A percentile compares a stretch with the other conserved stretches of the same genome.
phyloP scores from a whole-genome alignment of 2,113 vertebrate genomes.

The Myotis davidii region DNA sequence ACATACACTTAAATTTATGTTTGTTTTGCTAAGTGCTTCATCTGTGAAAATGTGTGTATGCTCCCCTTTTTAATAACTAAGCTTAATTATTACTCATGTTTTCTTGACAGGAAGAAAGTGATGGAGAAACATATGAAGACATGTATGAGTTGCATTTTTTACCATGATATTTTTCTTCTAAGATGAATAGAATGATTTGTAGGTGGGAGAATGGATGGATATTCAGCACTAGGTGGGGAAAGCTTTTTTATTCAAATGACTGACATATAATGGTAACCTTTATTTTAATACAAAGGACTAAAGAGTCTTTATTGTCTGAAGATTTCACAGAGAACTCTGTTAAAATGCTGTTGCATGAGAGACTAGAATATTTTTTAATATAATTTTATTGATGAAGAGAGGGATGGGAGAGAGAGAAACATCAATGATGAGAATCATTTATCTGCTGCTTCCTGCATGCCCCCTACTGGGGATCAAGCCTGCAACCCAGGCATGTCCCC shows the following conservation, averaged over 20 bases:
- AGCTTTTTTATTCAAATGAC: neutral
- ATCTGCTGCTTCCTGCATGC: no score
- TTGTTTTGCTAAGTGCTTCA: slow-evolving; percentile 31
- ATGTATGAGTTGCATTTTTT: slow-evolving; percentile 83
- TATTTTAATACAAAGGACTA: slow-evolving; percentile 33
- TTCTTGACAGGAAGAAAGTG: slow-evolving; percentile 85
- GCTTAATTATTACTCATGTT: slow-evolving; percentile 35
- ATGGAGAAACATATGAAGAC: slow-evolving; percentile 93
- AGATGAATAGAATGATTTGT: slow-evolving; percentile 17
- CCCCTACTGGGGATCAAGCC: no score
- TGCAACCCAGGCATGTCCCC: no score
- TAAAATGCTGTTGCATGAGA: neutral
- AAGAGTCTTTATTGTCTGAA: neutral
- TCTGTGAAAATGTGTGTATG: neutral
- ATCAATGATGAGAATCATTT: no score
- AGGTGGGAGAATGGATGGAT: neutral
- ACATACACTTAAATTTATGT: neutral
- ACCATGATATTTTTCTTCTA: slow-evolving; percentile 19
- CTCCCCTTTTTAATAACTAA: neutral
- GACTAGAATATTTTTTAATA: neutral
- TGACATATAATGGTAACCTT: neutral
- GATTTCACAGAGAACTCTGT: neutral
- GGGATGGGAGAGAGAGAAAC: no score
- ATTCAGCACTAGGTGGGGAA: neutral
- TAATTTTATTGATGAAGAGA: no score